These are phyloP conservation scores for Microctenopoma lineatum DNA, from an alignment of 2,797 vertebrate genomes.

Conservation along the genomic window DNA sequence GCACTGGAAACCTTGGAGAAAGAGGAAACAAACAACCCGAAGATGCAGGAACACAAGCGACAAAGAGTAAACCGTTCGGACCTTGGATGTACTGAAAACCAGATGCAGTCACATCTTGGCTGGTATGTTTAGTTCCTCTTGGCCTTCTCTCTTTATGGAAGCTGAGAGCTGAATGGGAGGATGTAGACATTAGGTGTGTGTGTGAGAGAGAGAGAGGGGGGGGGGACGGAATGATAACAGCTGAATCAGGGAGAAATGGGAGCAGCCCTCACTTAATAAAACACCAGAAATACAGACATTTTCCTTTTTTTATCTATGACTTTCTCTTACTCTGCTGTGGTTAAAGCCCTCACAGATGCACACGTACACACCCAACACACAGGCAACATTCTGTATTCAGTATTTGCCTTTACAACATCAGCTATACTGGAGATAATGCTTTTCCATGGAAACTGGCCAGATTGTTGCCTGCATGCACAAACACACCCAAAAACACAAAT, in stretches of 20 bases:
- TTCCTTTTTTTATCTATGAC: not conserved
- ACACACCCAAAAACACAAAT: slow-evolving; percentile 27
- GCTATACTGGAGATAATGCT: slow-evolving; percentile 33
- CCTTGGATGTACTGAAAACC: not conserved
- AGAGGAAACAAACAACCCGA: slow-evolving; percentile 20
- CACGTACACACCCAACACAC: not conserved
- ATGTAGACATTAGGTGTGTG: slow-evolving; percentile 14
- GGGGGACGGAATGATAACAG: slow-evolving; percentile 28
- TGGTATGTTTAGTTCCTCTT: slow-evolving; percentile 6
- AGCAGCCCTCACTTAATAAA: slow-evolving; percentile 45
- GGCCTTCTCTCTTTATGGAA: slow-evolving; percentile 24
- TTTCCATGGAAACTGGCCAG: slow-evolving; percentile 37
- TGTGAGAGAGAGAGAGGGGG: slow-evolving; percentile 5
- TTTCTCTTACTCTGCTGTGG: not conserved
- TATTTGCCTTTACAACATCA: slow-evolving; percentile 22
- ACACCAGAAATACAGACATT: slow-evolving; percentile 36
- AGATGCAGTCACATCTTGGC: slow-evolving; percentile 37
- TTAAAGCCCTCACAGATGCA: not conserved
- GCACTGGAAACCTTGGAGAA: slow-evolving; percentile 12
- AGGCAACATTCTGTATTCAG: slow-evolving; percentile 14
- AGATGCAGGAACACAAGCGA: slow-evolving; percentile 26
- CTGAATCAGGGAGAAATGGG: slow-evolving; percentile 61
- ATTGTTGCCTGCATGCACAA: slow-evolving; percentile 19
- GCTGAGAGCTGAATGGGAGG: slow-evolving; percentile 20
- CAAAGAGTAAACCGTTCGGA: slow-evolving; percentile 15